Conservation (phyloP, 2,113 vertebrate species). For the Psophia crepitans region DNA sequence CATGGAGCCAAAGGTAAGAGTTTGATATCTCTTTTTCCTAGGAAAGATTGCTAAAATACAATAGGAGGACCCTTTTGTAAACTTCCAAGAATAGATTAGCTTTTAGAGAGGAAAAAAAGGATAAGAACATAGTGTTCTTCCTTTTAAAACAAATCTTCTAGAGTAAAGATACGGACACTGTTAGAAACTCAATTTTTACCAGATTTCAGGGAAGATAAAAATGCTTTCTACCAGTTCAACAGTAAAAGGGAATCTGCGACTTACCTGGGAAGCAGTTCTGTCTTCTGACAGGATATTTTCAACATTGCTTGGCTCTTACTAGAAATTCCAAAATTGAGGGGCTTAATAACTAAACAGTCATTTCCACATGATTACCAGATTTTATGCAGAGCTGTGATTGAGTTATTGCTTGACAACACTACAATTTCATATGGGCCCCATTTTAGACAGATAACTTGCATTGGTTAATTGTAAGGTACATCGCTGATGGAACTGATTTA, state of each 20-base stretch:
- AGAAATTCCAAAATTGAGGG: neutral
- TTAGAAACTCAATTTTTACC: neutral
- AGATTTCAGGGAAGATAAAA: neutral
- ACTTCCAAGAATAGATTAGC: neutral
- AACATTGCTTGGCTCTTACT: neutral
- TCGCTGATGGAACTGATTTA: conserved; percentile 4
- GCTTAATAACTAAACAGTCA: neutral
- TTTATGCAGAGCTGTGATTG: neutral
- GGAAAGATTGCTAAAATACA: neutral
- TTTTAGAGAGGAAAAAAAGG: neutral
- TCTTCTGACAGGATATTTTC: neutral
- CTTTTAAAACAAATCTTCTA: neutral
- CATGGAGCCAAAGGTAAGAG: neutral
- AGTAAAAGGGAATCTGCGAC: neutral
- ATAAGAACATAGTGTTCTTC: neutral
- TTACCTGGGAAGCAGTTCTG: neutral
- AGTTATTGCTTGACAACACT: conserved; percentile 24
- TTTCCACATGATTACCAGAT: neutral
- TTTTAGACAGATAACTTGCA: conserved; percentile 29
- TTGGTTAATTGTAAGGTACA: conserved; percentile 48
- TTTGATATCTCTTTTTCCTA: neutral
- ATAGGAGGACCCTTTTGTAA: neutral
- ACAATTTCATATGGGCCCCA: neutral
- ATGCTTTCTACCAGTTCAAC: neutral
- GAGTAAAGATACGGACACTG: neutral